These are phyloP conservation scores for Yponomeuta cagnagella DNA, from an alignment of 2,888 invertebrate species.

Conservation along the genomic window DNA sequence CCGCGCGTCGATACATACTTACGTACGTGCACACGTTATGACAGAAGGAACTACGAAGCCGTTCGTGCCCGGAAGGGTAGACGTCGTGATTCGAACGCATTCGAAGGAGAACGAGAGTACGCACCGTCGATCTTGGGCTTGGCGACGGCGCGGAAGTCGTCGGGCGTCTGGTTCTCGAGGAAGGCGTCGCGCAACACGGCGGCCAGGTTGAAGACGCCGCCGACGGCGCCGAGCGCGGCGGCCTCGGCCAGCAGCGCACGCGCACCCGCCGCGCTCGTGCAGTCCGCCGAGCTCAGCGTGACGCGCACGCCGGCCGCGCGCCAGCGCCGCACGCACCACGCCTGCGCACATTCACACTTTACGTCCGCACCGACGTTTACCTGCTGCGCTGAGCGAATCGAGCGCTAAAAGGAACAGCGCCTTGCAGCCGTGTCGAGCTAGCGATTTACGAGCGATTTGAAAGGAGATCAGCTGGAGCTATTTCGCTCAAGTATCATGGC, in stretches of 20 bases:
- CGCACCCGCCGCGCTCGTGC: constrained; percentile 77
- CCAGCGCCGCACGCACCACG: constrained; percentile 63
- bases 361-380: neutral
- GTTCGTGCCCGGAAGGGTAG: too few relatives aligned
- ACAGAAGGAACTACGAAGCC: too few relatives aligned
- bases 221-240: constrained; percentile 81
- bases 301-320: constrained; percentile 78
- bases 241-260: constrained; percentile 77
- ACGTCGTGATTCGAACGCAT: too few relatives aligned
- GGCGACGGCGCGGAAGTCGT: constrained; percentile 87
- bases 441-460: too few relatives aligned
- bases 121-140: constrained; percentile 87
- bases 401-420: too few relatives aligned
- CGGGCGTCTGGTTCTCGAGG: constrained; percentile 88
- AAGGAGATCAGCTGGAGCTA: too few relatives aligned
- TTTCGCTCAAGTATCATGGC: too few relatives aligned
- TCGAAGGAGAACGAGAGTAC: neutral
- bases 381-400: too few relatives aligned
- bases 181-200: constrained; percentile 92
- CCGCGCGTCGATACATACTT: too few relatives aligned
- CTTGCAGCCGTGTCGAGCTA: too few relatives aligned
- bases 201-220: constrained; percentile 96
- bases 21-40: too few relatives aligned
- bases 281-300: constrained; percentile 79
- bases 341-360: constrained; percentile 75